Evolutionary conservation across 2,113 vertebrate genomes (phyloP).

Genomic region (Python bivittatus): DNA sequence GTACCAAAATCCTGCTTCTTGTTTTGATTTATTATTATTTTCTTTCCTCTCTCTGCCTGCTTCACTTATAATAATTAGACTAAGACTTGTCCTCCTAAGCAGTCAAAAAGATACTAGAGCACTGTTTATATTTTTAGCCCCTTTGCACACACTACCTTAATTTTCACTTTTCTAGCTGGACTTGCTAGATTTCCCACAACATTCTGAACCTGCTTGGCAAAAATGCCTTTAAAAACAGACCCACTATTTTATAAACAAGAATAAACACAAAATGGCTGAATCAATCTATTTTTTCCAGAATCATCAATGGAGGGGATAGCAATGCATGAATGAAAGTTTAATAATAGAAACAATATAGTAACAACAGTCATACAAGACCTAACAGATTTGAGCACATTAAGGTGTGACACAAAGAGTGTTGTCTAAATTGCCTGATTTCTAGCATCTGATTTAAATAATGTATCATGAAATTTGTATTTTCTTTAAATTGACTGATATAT

Average conservation of each 20-base stretch:
- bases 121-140: not conserved
- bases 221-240: not conserved
- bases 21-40: not conserved
- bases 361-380: not conserved
- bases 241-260: not conserved
- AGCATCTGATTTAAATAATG: not conserved
- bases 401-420: not conserved
- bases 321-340: not conserved
- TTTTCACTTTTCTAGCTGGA: not conserved
- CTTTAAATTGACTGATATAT: not conserved
- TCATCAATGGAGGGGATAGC: not conserved
- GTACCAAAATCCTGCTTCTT: not conserved
- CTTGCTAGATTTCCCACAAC: not conserved
- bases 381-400: not conserved
- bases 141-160: not conserved
- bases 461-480: not conserved
- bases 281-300: not conserved
- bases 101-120: not conserved
- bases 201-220: not conserved
- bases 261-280: not conserved
- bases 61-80: not conserved
- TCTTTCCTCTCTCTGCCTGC: not conserved
- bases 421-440: not conserved
- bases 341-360: not conserved
- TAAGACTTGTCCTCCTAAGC: not conserved